Conservation (phyloP, 2,888 invertebrate genomes). For the Papilio gigon region DNA sequence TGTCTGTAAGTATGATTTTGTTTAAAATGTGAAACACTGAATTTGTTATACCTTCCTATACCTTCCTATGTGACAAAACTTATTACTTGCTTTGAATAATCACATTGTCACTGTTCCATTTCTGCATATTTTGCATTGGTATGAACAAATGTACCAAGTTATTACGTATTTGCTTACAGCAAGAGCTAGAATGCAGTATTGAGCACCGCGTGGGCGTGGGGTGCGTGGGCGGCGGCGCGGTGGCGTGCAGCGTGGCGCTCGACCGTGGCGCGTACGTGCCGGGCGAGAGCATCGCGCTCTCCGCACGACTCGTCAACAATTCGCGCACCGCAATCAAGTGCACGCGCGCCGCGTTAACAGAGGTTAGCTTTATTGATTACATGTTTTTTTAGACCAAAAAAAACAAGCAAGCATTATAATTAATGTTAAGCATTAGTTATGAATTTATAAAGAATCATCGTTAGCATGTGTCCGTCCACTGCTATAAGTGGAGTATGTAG, state of each 20-base stretch:
- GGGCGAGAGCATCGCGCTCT: slow-evolving; percentile 94
- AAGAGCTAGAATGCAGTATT: slow-evolving; percentile 94
- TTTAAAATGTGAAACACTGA: neutral
- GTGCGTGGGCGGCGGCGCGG: slow-evolving; percentile 93
- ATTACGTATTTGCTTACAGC: slow-evolving; percentile 51
- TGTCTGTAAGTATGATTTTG: slow-evolving; percentile 86
- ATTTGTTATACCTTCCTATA: neutral
- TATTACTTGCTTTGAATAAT: too few species aligned
- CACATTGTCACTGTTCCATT: too few species aligned
- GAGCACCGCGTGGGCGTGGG: slow-evolving; percentile 95
- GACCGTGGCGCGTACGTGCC: slow-evolving; percentile 97
- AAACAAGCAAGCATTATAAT: too few species aligned
- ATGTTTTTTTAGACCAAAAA: too few species aligned
- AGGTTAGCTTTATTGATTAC: slow-evolving; percentile 56
- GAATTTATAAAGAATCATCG: too few species aligned
- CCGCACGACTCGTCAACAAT: slow-evolving; percentile 92
- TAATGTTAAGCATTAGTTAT: too few species aligned
- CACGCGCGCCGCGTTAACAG: slow-evolving; percentile 90
- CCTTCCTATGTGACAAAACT: too few species aligned
- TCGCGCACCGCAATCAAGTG: slow-evolving; percentile 92
- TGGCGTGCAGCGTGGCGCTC: slow-evolving; percentile 91
- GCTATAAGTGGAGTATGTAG: neutral
- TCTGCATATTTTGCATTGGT: neutral
- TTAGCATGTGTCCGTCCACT: neutral
- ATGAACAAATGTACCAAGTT: too few species aligned